Conservation (phyloP, 2,888 invertebrate species). For the Dynastes maya region DNA sequence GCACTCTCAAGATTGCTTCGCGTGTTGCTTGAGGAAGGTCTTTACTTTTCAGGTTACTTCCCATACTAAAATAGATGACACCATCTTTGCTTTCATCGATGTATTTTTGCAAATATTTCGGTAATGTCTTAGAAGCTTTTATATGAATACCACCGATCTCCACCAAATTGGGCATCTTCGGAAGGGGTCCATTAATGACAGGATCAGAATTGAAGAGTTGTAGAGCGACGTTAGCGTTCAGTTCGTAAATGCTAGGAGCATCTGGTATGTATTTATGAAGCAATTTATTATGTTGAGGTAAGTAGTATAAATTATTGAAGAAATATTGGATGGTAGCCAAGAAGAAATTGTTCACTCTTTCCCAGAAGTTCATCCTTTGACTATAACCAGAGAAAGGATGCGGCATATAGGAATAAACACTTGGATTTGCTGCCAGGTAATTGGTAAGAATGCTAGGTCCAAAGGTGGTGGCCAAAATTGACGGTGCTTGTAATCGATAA, state of each 20-base stretch:
- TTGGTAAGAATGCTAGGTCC: slow-evolving; percentile 69
- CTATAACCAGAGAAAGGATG: slow-evolving; percentile 68
- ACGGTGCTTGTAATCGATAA: slow-evolving; percentile 63
- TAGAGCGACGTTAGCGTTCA: slow-evolving; percentile 61
- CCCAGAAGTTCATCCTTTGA: slow-evolving; percentile 71
- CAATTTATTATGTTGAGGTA: slow-evolving; percentile 58
- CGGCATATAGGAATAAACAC: slow-evolving; percentile 71
- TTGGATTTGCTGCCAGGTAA: slow-evolving; percentile 70
- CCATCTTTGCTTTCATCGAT: slow-evolving; percentile 73
- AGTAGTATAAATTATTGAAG: slow-evolving; percentile 59
- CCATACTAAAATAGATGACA: slow-evolving; percentile 75
- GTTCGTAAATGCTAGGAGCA: slow-evolving; percentile 58
- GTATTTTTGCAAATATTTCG: slow-evolving; percentile 71
- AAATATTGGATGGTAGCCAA: slow-evolving; percentile 62
- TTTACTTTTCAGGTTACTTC: slow-evolving; percentile 74
- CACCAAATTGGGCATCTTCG: slow-evolving; percentile 73
- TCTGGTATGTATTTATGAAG: slow-evolving; percentile 62
- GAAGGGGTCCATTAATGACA: slow-evolving; percentile 70
- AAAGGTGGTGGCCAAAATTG: slow-evolving; percentile 66
- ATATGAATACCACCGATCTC: slow-evolving; percentile 75
- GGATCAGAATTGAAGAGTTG: slow-evolving; percentile 69
- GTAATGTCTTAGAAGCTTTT: slow-evolving; percentile 58
- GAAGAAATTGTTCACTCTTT: slow-evolving; percentile 72
- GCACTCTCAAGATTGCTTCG: slow-evolving; percentile 73
- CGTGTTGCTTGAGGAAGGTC: slow-evolving; percentile 73